phyloP scores from a whole-genome alignment of 2,888 invertebrate species.

The Pseudococcus longispinus region DNA sequence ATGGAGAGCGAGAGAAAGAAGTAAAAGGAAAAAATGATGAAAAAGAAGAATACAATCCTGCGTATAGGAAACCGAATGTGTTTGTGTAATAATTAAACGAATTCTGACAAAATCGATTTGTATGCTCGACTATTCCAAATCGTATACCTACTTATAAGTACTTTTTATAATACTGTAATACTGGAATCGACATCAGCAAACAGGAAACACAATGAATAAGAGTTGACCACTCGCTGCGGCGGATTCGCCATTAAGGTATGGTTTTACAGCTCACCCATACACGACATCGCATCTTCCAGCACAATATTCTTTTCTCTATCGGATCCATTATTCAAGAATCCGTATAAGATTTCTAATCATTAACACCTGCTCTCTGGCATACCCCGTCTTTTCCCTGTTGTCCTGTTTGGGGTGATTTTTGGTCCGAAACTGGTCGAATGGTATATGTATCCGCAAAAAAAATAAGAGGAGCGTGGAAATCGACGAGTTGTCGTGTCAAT shows the following conservation, averaged over 20 bases:
- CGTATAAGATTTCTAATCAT: conserved; percentile 4
- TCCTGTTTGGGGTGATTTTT: not conserved
- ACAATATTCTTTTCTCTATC: not conserved
- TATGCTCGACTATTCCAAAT: not conserved
- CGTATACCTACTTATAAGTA: not conserved
- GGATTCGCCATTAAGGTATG: not conserved
- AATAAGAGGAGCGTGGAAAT: not conserved
- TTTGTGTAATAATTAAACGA: not conserved
- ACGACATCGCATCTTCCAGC: not conserved
- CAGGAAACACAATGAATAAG: not conserved
- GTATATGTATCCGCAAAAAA: not conserved
- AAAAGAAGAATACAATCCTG: not conserved
- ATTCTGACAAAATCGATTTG: not conserved
- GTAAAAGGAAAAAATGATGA: not conserved
- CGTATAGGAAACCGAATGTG: not conserved
- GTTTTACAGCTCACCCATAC: no score
- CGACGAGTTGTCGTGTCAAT: not conserved
- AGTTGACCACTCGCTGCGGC: not conserved
- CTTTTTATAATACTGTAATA: no score
- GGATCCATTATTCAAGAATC: not conserved
- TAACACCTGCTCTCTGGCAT: not conserved
- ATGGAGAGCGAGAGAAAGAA: not conserved
- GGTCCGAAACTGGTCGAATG: not conserved
- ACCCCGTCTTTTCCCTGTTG: not conserved
- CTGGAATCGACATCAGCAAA: not conserved